These are phyloP conservation scores for Amphiprion percula DNA, from an alignment of 2,113 vertebrate genomes.

Conservation along the genomic window DNA sequence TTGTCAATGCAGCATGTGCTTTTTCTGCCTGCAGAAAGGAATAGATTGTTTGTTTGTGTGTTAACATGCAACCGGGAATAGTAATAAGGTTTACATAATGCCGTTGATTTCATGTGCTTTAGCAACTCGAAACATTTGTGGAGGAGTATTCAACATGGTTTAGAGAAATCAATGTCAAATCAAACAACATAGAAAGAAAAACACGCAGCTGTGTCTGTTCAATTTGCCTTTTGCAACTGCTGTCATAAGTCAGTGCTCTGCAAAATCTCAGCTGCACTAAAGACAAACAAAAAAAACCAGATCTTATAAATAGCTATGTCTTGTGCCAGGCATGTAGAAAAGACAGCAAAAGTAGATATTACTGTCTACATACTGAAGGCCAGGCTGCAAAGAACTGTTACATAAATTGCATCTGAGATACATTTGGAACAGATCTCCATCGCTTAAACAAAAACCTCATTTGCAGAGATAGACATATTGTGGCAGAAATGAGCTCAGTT, in stretches of 20 bases:
- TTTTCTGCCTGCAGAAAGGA: neutral
- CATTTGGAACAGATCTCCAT: conserved; percentile 38
- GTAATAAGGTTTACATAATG: neutral
- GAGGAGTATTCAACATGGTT: neutral
- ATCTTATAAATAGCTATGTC: neutral
- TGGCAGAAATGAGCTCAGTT: conserved; percentile 44
- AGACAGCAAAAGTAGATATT: conserved; percentile 12
- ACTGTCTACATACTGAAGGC: neutral
- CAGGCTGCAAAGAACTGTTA: conserved; percentile 10
- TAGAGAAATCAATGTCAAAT: neutral
- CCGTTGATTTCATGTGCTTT: neutral
- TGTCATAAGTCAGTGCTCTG: neutral
- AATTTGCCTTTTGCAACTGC: neutral
- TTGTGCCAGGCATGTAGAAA: conserved; percentile 4
- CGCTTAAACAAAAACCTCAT: conserved; percentile 46
- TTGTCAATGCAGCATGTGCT: neutral
- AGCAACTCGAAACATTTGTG: neutral
- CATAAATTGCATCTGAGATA: conserved; percentile 30
- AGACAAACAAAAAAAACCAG: conserved; percentile 7
- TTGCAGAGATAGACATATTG: conserved; percentile 62
- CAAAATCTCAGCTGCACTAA: neutral
- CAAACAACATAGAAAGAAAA: neutral
- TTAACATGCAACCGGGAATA: neutral
- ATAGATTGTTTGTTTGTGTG: neutral
- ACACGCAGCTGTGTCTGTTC: neutral